Evolutionary conservation across 2,797 vertebrate species (phyloP).

Genomic region (Chloroceryle amazona): DNA sequence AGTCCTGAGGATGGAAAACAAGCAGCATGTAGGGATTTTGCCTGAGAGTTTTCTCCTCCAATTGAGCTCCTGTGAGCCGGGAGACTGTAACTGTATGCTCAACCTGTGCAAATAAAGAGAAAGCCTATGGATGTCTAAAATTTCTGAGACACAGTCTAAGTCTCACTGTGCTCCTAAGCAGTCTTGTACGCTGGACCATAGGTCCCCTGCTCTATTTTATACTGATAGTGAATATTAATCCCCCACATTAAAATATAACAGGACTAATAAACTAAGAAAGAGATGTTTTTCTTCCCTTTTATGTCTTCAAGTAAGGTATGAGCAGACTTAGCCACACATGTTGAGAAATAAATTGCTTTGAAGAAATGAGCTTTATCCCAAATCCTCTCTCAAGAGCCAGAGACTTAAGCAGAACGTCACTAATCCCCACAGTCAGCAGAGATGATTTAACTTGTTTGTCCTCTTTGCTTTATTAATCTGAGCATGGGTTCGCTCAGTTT

Average conservation of each 20-base stretch:
- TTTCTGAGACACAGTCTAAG: not conserved
- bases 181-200: not conserved
- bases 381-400: slow-evolving; percentile 35
- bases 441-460: slow-evolving; percentile 51
- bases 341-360: slow-evolving; percentile 47
- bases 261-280: slow-evolving; percentile 3
- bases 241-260: not conserved
- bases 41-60: not conserved
- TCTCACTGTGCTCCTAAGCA: not conserved
- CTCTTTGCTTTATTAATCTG: slow-evolving; percentile 49
- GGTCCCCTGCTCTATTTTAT: not conserved
- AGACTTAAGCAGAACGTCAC: slow-evolving; percentile 41
- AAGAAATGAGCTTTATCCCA: slow-evolving; percentile 49
- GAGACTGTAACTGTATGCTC: not conserved
- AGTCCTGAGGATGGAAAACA: not conserved
- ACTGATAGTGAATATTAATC: not conserved
- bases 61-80: not conserved
- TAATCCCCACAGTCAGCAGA: slow-evolving; percentile 28
- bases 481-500: not conserved
- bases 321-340: not conserved
- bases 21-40: not conserved
- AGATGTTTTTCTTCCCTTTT: not conserved
- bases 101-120: not conserved
- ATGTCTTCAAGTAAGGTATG: not conserved
- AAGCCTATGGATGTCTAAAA: not conserved